Percentiles rank a stretch among this genome's conserved stretches.
Evolutionary conservation across 2,113 vertebrate genomes (phyloP).

Genomic region (Ctenomys sociabilis): DNA sequence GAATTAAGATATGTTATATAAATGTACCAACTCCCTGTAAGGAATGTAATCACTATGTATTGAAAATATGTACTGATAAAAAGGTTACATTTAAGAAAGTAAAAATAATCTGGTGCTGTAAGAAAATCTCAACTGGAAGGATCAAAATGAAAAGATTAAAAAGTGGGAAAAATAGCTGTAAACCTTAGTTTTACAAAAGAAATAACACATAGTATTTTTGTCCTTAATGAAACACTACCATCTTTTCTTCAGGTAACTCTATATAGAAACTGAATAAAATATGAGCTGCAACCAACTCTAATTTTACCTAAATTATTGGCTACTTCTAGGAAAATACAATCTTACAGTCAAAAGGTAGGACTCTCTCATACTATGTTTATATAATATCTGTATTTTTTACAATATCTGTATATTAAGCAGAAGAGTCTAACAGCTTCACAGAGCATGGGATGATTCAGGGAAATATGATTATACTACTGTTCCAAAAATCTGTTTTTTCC

Average conservation of each 20-base stretch:
- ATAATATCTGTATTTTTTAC: background rate
- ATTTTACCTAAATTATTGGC: background rate
- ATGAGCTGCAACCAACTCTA: background rate
- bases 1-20: background rate
- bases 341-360: background rate
- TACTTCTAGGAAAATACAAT: background rate
- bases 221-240: background rate
- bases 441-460: background rate
- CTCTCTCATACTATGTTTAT: background rate
- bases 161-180: background rate
- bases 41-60: background rate
- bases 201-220: background rate
- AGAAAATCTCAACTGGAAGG: background rate
- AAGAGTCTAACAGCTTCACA: background rate
- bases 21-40: background rate
- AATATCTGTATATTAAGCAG: background rate
- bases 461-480: background rate
- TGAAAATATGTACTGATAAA: background rate
- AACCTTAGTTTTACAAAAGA: background rate
- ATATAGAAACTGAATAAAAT: background rate
- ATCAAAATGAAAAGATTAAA: background rate
- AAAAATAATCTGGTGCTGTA: background rate
- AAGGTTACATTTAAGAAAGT: background rate
- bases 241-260: background rate
- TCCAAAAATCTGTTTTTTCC: background rate